Evolutionary conservation across 2,888 invertebrate genomes (phyloP).

Genomic region (Thymelicus lineola): DNA sequence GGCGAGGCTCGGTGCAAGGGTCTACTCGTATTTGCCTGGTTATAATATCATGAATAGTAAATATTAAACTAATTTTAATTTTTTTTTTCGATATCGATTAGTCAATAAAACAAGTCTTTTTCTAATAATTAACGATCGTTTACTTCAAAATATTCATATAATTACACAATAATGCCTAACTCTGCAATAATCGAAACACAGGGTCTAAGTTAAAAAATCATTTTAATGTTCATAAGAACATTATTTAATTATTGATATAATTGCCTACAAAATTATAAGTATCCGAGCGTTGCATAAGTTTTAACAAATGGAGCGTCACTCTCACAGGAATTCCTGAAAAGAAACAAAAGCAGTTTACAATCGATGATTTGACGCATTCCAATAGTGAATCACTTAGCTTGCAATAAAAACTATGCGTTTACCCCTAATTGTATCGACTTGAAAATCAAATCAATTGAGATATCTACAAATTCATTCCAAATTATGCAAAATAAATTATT

Average conservation of each 20-base stretch:
- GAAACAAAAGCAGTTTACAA: constrained; percentile 44
- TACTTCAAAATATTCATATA: constrained; percentile 84
- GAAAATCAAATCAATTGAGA: too few species aligned
- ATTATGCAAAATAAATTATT: too few species aligned
- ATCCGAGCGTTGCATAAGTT: constrained; percentile 97
- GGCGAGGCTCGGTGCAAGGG: too few species aligned
- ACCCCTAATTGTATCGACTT: too few species aligned
- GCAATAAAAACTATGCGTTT: too few species aligned
- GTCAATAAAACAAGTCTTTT: constrained; percentile 66
- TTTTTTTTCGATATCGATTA: neutral
- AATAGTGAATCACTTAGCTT: neutral
- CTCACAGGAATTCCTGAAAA: constrained; percentile 93
- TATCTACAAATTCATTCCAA: too few species aligned
- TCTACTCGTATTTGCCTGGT: too few species aligned
- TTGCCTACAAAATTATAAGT: constrained; percentile 90
- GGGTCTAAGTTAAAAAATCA: constrained; percentile 78
- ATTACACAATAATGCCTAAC: constrained; percentile 74
- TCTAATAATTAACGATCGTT: constrained; percentile 85
- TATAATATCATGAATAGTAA: too few species aligned
- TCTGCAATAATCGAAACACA: constrained; percentile 73
- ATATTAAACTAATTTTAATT: neutral
- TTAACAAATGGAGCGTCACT: constrained; percentile 96
- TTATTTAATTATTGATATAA: constrained; percentile 72
- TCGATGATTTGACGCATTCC: neutral
- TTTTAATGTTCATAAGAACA: constrained; percentile 72